Evolutionary conservation across 2,113 vertebrate genomes (phyloP).

Genomic region (Osmerus mordax): DNA sequence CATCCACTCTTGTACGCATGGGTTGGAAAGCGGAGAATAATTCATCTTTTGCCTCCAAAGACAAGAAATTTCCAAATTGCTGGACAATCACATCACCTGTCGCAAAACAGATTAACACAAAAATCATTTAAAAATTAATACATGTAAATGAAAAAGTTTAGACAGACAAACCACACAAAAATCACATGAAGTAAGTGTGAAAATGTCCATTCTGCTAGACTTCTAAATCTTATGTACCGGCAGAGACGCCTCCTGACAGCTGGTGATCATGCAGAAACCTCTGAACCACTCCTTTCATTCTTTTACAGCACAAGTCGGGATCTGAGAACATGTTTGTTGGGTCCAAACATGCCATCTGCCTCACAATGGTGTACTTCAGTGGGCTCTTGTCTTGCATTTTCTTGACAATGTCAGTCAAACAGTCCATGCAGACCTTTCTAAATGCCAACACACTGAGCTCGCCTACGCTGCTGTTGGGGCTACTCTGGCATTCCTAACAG

Average conservation of each 20-base stretch:
- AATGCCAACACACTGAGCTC: constrained; percentile 23
- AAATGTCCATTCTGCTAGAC: background rate
- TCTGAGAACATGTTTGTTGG: constrained; percentile 11
- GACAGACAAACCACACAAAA: too few species aligned
- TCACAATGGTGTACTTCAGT: constrained; percentile 18
- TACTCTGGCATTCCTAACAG: constrained; percentile 15
- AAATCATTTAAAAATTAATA: background rate
- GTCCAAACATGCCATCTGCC: constrained; percentile 21
- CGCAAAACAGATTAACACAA: constrained; percentile 8
- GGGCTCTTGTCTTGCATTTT: constrained; percentile 21
- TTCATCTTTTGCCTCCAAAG: constrained; percentile 1
- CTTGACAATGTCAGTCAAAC: constrained; percentile 5
- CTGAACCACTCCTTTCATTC: constrained; percentile 9
- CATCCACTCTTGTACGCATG: constrained; percentile 1
- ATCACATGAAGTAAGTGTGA: background rate
- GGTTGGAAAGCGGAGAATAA: constrained; percentile 12
- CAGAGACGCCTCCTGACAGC: constrained; percentile 17
- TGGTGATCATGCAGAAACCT: constrained; percentile 22
- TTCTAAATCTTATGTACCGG: constrained; percentile 7
- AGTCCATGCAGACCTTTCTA: constrained; percentile 17
- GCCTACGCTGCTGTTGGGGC: constrained; percentile 9
- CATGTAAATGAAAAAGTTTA: constrained; percentile 1
- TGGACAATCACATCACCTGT: constrained; percentile 15
- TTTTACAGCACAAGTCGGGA: background rate
- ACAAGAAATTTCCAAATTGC: constrained; percentile 4